Percentiles rank a stretch among this genome's conserved stretches.
Conservation (phyloP, 2,797 vertebrate genomes). For the Poeciliopsis paucimaculata region DNA sequence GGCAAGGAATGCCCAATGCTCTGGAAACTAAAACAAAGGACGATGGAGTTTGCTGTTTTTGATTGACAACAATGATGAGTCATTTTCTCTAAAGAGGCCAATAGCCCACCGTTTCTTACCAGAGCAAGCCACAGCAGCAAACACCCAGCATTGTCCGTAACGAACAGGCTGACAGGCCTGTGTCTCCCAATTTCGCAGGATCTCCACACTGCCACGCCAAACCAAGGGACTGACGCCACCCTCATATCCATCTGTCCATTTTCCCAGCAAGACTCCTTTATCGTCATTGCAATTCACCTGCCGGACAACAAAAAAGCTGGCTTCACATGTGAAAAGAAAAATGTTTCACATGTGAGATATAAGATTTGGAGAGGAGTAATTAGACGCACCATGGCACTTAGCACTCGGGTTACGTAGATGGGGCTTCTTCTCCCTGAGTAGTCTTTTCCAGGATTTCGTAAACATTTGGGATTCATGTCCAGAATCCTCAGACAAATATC, state of each 20-base stretch:
- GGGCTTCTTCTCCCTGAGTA: slow-evolving; percentile 89
- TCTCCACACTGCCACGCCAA: slow-evolving; percentile 93
- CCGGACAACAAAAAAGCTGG: slow-evolving; percentile 5
- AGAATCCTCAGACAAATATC: slow-evolving; percentile 87
- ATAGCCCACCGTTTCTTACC: slow-evolving; percentile 75
- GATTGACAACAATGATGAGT: slow-evolving; percentile 12
- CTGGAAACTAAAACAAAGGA: slow-evolving; percentile 83
- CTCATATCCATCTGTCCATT: slow-evolving; percentile 82
- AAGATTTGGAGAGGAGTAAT: neutral
- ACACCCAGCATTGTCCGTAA: slow-evolving; percentile 98
- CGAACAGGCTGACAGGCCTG: slow-evolving; percentile 86
- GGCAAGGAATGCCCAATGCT: slow-evolving; percentile 89
- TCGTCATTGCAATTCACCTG: slow-evolving; percentile 96
- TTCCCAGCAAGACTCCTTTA: slow-evolving; percentile 87
- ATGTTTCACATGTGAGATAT: neutral
- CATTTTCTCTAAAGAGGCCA: slow-evolving; percentile 39
- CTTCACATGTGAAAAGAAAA: neutral
- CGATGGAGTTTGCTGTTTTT: neutral
- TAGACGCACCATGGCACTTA: slow-evolving; percentile 91
- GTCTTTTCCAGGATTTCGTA: slow-evolving; percentile 82
- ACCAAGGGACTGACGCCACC: slow-evolving; percentile 89
- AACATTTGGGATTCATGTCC: slow-evolving; percentile 89
- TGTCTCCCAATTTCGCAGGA: slow-evolving; percentile 86
- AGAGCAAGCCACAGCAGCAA: slow-evolving; percentile 93
- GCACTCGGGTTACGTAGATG: slow-evolving; percentile 89